Evolutionary conservation across 64 coral and sea anemone genomes (phyloP), one percentile per base, ranked within the genome.

Genomic region (Platygyra sinensis): DNA sequence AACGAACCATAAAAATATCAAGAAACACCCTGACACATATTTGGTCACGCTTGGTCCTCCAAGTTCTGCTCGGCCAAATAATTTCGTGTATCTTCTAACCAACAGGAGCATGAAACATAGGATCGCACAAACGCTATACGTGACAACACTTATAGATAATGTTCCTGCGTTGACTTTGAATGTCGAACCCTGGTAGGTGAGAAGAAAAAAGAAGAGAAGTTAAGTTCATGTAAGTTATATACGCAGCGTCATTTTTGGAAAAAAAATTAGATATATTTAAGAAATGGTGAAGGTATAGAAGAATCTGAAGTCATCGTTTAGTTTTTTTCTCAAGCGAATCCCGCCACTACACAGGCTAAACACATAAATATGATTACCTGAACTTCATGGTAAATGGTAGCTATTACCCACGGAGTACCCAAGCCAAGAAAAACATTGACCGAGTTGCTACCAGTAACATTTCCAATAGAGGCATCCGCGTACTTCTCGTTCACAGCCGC

Each of bases 371-470:
- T 6, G 16, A 20, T 85, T 81, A 96, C 94, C 94, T 93, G 86
- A 7, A 73, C 0, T 20, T 90, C 74, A 42, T 93, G 93, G 62
- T 99, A 99, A 72, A 93, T 95, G 6, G 87, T 52, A 16, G 97
- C 97, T 72, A 99, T 96, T 4, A 99, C 76, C 97, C 97, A 99
- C 4, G 97, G 97, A 2, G 88, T 96, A 10, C 97, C 97, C n/a
- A 99, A 88, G 51, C 97, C 97, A 13, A 99, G 75, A 33, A 99
- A 99, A 31, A 99, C 97, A 86, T 99, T 99, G 10, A 99, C 97
- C 62, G 94, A 96, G 71, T 99, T 99, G 91, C 97, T 99, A 52
- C 97, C 97, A 25, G 97, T 99, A 6, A 99, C 97, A 62, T 99
- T 99, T 7, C 97, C 97, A 57, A 99, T 80, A 24, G 87, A 90